A percentile compares a stretch with the other conserved stretches of the same genome.
Evolutionary conservation across 1,140 invertebrate genomes (phyloP).

Genomic region (Cyclargus thomasi): DNA sequence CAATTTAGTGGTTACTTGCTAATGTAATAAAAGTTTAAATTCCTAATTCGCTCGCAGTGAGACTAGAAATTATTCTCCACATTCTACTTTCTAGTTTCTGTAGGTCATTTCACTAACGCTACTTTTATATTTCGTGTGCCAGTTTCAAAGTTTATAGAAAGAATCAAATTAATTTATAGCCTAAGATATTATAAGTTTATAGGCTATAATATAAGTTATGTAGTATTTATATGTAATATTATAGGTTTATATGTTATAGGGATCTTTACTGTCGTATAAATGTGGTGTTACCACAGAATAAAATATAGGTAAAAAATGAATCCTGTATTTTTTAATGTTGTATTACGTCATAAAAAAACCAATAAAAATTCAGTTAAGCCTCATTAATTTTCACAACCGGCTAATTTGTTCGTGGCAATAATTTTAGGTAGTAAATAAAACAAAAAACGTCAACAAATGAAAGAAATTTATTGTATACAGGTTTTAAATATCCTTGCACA

Average conservation of each 20-base stretch:
- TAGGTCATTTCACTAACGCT: neutral
- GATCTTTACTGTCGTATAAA: no score
- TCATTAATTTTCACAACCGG: neutral
- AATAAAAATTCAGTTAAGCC: neutral
- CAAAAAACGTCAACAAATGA: conserved; percentile 70
- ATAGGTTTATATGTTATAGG: no score
- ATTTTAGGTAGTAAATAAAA: conserved; percentile 49
- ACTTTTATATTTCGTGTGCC: neutral
- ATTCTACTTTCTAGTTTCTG: neutral
- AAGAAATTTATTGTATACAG: conserved; percentile 76
- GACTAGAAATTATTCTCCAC: neutral
- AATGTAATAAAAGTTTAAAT: neutral
- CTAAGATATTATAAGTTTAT: no score
- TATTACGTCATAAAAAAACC: no score
- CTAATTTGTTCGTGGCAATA: neutral
- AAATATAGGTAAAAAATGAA: no score
- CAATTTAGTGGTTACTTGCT: neutral
- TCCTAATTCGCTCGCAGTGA: neutral
- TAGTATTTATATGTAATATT: no score
- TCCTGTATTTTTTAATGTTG: no score
- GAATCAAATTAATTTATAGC: neutral
- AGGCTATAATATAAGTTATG: no score
- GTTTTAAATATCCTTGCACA: conserved; percentile 72
- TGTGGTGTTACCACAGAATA: no score
- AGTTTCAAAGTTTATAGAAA: neutral